A percentile compares a stretch with the other conserved stretches of the same genome.
phyloP scores from a whole-genome alignment of 37 sponge, comb jelly and placozoan species.

The Mnemiopsis leidyi region DNA sequence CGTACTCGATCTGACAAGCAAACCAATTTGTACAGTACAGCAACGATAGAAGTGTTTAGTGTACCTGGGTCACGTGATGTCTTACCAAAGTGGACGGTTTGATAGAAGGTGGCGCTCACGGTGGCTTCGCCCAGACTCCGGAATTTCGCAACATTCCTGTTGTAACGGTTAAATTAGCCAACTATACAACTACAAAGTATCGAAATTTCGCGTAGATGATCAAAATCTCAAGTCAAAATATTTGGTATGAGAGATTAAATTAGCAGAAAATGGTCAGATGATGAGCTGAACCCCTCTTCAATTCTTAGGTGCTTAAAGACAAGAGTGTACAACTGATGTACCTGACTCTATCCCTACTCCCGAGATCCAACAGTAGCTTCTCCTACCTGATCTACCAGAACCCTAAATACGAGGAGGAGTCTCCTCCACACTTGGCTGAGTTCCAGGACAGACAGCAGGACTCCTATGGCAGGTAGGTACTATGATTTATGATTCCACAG shows the following conservation, averaged over 20 bases:
- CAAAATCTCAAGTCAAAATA: too few species aligned
- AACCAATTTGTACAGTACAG: too few species aligned
- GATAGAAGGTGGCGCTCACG: background rate
- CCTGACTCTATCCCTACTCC: background rate
- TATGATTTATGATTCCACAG: too few species aligned
- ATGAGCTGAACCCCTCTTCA: too few species aligned
- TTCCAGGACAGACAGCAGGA: background rate
- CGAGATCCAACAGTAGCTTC: background rate
- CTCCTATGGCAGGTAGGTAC: background rate
- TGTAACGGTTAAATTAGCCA: background rate
- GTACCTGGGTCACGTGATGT: background rate
- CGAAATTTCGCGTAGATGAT: background rate
- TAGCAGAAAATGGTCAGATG: too few species aligned
- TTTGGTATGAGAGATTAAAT: too few species aligned
- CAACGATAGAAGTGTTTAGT: too few species aligned
- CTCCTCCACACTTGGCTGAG: background rate
- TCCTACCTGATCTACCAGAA: constrained; percentile 5
- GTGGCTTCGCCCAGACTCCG: background rate
- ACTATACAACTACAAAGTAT: background rate
- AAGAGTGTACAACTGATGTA: background rate
- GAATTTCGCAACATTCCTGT: background rate
- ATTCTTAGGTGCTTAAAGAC: background rate
- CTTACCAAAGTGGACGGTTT: background rate
- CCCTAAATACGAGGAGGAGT: background rate
- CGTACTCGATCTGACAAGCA: too few species aligned